Evolutionary conservation across 2,888 invertebrate genomes (phyloP), one percentile per base, ranked within the genome.

Genomic region (Sympetrum striolatum): DNA sequence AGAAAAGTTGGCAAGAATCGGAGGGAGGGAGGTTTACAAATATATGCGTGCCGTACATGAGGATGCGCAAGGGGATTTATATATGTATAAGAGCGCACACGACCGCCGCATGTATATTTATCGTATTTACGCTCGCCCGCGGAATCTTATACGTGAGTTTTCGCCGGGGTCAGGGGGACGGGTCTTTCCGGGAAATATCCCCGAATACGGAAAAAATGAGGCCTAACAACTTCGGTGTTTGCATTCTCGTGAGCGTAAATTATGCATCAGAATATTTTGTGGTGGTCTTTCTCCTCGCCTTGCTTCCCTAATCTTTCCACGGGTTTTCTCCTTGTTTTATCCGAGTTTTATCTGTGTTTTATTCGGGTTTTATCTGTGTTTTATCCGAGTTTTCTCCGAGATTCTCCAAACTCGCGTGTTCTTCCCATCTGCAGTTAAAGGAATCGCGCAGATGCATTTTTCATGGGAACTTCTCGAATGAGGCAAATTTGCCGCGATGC

Each of bases 161-260:
- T 44, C 6, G 44, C 44, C 53, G 22, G n/a, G 58, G 25, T 58
- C 12, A 3, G 86, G n/a, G 86, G 86, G 4, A n/a, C 48, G 60
- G 35, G 58, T 25, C 22, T 25, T 82, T 48, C 18, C 35, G 22
- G 60, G 60, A 37, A 37, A 86, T 60, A 86, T 35, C 31, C 60
- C n/a, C 37, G 58, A 82, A 86, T 86, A 58, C 37, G 86, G 37
- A 86, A 86, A 86, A 86, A 86, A 60, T 35, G 86, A 37, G 60
- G n/a, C 86, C 60, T 60, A 86, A 86, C 60, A 86, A 60, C 86
- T 86, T 86, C 86, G 60, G 86, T 86, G 86, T 81, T 81, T 82
- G 82, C 31, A 58, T 60, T 86, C 58, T 58, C n/a, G n/a, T 60
- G 10, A n/a, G 58, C n/a, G 86, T 86, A 86, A 86, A 86, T 86